Percentiles rank a stretch among this genome's conserved stretches.
phyloP scores from a whole-genome alignment of 2,797 vertebrate species.

The Ara ararauna region DNA sequence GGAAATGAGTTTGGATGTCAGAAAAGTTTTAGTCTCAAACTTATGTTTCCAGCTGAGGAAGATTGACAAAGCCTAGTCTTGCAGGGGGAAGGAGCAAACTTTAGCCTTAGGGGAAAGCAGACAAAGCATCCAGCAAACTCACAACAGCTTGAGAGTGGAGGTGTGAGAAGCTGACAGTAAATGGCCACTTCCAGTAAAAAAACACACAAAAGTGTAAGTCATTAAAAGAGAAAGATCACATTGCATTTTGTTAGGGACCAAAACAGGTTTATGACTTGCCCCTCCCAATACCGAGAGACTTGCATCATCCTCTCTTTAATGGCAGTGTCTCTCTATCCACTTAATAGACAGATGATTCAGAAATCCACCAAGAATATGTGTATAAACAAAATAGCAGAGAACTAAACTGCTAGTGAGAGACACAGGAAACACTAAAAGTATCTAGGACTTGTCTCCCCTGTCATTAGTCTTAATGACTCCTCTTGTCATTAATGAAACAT shows the following conservation, averaged over 20 bases:
- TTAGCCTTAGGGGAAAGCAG: background rate
- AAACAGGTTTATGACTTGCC: constrained; percentile 3
- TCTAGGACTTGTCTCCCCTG: background rate
- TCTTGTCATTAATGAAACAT: background rate
- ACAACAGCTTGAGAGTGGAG: background rate
- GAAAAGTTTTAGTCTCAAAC: background rate
- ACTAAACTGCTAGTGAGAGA: background rate
- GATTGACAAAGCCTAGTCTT: background rate
- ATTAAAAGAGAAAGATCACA: background rate
- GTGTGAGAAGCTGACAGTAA: background rate
- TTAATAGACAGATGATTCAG: background rate
- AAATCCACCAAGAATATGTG: background rate
- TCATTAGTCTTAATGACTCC: background rate
- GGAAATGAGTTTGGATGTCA: background rate
- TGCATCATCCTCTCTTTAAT: background rate
- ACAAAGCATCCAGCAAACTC: background rate
- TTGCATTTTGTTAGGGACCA: background rate
- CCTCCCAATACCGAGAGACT: background rate
- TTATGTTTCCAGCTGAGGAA: background rate
- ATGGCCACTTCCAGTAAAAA: background rate
- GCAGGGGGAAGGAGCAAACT: background rate
- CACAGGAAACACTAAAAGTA: constrained; percentile 32
- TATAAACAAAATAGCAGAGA: background rate
- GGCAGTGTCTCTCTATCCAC: background rate
- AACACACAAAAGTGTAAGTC: background rate